These are phyloP conservation scores for Eulimnadia texana DNA, from an alignment of 1,140 invertebrate species.

Conservation along the genomic window DNA sequence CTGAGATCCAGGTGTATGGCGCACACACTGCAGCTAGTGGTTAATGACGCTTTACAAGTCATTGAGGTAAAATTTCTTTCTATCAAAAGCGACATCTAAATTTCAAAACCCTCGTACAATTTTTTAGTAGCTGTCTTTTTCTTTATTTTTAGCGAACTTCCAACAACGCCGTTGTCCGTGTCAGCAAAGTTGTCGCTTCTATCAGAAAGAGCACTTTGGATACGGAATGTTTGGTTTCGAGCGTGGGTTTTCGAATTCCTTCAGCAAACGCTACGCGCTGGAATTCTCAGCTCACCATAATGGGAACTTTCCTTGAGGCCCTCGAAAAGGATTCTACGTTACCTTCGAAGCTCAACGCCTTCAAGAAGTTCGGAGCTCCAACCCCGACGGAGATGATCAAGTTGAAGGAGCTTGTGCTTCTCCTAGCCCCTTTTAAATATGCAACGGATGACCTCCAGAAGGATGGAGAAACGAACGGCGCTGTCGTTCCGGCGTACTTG, in stretches of 20 bases:
- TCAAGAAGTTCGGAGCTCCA: conserved; percentile 3
- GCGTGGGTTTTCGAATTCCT: conserved; percentile 12
- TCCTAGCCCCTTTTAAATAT: not conserved
- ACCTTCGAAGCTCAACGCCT: not conserved
- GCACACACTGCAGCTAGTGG: conserved; percentile 9
- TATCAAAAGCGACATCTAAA: not conserved
- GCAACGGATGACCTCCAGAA: conserved; percentile 10
- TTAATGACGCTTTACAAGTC: conserved; percentile 1
- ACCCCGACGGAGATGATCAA: conserved; percentile 3
- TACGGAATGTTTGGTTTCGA: not conserved
- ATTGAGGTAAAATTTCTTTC: not conserved
- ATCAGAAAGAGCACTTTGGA: conserved; percentile 6
- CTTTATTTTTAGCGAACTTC: not conserved
- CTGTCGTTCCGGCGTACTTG: not conserved
- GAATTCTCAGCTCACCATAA: conserved; percentile 9
- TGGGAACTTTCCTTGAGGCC: not conserved
- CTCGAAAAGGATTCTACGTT: conserved; percentile 3
- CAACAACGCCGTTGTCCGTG: not conserved
- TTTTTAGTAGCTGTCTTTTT: conserved; percentile 4
- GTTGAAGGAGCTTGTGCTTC: conserved; percentile 1
- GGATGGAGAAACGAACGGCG: not conserved
- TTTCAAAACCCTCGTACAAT: not conserved
- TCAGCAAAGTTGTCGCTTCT: not conserved
- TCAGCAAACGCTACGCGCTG: not conserved
- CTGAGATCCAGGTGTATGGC: conserved; percentile 5